Percentiles rank a stretch among this genome's conserved stretches.
Conservation (phyloP, 2,888 invertebrate genomes). For the Trilocha varians region DNA sequence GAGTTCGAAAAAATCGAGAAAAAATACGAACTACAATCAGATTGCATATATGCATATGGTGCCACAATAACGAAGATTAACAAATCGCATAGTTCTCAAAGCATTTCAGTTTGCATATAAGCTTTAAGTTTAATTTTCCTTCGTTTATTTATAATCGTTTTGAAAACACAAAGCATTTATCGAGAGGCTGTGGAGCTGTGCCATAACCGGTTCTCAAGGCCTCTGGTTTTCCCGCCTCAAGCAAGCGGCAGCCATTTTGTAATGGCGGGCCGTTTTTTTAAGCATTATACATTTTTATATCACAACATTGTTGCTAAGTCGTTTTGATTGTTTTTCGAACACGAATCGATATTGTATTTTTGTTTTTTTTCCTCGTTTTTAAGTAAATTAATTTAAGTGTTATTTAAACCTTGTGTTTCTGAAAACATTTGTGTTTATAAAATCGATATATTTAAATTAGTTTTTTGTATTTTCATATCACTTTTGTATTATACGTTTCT, state of each 20-base stretch:
- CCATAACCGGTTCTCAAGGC: conserved; percentile 64
- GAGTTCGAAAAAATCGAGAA: too few relatives aligned
- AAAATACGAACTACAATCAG: too few relatives aligned
- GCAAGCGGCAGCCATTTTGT: conserved; percentile 26
- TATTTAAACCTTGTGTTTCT: too few relatives aligned
- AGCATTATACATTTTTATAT: conserved; percentile 8
- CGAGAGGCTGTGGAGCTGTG: conserved; percentile 7
- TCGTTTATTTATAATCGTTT: neutral
- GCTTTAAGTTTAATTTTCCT: too few relatives aligned
- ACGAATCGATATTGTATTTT: neutral
- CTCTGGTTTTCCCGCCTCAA: conserved; percentile 53
- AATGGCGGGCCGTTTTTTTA: conserved; percentile 29
- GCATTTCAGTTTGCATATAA: too few relatives aligned
- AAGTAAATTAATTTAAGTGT: too few relatives aligned
- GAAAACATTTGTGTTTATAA: too few relatives aligned
- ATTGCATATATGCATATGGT: too few relatives aligned
- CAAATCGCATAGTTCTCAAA: too few relatives aligned
- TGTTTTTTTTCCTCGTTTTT: neutral
- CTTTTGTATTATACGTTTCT: neutral
- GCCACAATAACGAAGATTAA: too few relatives aligned
- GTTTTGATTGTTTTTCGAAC: neutral
- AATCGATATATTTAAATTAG: neutral
- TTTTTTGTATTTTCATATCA: neutral
- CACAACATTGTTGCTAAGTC: conserved; percentile 25
- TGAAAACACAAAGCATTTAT: neutral